phyloP scores from a whole-genome alignment of 2,797 vertebrate species.

The Sebastes oblongus region DNA sequence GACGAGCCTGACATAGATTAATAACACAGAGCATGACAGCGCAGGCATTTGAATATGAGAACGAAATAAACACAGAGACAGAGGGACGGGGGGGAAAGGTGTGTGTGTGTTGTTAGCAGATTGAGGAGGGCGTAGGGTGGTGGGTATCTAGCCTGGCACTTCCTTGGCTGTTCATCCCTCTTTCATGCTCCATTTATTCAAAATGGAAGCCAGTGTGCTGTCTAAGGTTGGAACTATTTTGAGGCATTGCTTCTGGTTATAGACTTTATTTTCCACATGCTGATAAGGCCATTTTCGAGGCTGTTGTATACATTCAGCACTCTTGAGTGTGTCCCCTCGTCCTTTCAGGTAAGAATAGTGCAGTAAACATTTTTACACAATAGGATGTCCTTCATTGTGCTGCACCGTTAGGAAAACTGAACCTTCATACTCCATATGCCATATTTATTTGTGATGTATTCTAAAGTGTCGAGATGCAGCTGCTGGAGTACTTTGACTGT shows the following conservation, averaged over 20 bases:
- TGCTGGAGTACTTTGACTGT: not conserved
- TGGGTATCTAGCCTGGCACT: conserved; percentile 12
- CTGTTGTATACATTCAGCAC: conserved; percentile 45
- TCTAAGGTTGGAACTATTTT: conserved; percentile 62
- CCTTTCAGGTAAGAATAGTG: conserved; percentile 28
- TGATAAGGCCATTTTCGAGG: conserved; percentile 32
- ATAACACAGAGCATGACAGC: not conserved
- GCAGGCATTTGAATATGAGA: not conserved
- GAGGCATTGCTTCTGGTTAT: conserved; percentile 45
- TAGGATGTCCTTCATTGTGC: conserved; percentile 2
- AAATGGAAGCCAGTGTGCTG: conserved; percentile 43
- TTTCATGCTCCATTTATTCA: conserved; percentile 69
- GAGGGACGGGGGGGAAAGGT: not conserved
- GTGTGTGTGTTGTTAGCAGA: conserved; percentile 20
- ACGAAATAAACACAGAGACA: not conserved
- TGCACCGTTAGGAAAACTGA: not conserved
- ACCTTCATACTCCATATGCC: not conserved
- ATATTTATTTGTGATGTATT: not conserved
- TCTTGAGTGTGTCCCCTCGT: conserved; percentile 22
- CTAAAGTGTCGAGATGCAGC: not conserved
- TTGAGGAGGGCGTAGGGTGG: conserved; percentile 11
- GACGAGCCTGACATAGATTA: conserved; percentile 37
- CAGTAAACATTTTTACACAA: conserved; percentile 20
- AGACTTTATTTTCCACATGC: conserved; percentile 38
- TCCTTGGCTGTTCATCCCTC: conserved; percentile 36